Percentiles rank a stretch among this genome's conserved stretches.
Conservation (phyloP, 2,113 vertebrate genomes). For the Zapus hudsonius region DNA sequence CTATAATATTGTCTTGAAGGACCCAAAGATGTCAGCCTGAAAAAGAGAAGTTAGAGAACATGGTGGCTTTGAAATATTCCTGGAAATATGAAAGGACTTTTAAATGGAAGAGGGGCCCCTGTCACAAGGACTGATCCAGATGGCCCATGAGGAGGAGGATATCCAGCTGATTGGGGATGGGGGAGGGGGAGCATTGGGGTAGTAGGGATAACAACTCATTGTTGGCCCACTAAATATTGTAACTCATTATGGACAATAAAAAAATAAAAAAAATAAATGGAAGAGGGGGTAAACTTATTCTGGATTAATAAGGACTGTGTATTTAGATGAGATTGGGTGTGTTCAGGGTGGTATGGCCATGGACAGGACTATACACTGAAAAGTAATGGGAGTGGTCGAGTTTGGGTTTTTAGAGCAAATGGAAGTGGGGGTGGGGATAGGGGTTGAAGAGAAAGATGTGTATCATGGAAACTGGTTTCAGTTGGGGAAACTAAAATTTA, state of each 20-base stretch:
- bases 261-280: no score
- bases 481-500: neutral
- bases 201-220: no score
- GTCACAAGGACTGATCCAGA: no score
- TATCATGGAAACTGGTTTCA: neutral
- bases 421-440: neutral
- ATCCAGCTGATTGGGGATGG: no score
- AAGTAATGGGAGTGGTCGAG: neutral
- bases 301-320: neutral
- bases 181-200: no score
- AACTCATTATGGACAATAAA: no score
- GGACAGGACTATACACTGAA: no score
- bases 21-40: neutral
- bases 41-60: neutral
- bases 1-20: neutral
- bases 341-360: no score
- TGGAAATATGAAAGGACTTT: neutral
- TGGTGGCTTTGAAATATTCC: conserved; percentile 19
- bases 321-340: no score
- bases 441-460: neutral
- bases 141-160: no score
- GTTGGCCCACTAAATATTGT: no score
- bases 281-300: neutral
- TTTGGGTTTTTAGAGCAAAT: neutral
- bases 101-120: neutral